Percentiles rank a stretch among this genome's conserved stretches.
These are phyloP conservation scores for Oceanites oceanicus DNA, from an alignment of 2,113 vertebrate genomes.

Conservation along the genomic window DNA sequence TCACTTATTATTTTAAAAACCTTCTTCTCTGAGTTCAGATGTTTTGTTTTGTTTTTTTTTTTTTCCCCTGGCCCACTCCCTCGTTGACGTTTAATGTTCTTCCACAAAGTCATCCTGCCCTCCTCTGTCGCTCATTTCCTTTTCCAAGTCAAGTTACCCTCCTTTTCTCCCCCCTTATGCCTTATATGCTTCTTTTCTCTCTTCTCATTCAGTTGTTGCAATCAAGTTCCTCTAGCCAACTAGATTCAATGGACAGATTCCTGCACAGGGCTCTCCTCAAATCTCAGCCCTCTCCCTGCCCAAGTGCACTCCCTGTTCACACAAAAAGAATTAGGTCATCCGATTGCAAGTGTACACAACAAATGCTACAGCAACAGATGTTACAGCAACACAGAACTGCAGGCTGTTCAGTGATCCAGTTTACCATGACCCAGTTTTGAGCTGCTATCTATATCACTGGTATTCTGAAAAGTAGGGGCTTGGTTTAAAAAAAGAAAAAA, in stretches of 20 bases:
- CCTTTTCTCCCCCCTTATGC: background rate
- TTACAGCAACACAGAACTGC: background rate
- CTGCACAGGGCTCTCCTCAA: background rate
- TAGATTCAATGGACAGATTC: background rate
- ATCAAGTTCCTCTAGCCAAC: background rate
- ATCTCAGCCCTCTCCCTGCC: background rate
- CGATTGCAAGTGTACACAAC: background rate
- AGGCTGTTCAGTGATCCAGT: background rate
- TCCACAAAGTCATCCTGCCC: background rate
- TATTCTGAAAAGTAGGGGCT: background rate
- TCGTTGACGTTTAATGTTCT: background rate
- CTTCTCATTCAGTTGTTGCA: background rate
- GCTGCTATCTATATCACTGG: background rate
- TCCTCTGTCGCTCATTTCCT: background rate
- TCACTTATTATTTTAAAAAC: background rate
- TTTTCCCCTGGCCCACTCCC: background rate
- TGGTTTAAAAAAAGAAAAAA: background rate
- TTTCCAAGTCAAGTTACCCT: background rate
- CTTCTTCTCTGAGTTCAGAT: background rate
- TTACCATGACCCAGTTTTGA: background rate
- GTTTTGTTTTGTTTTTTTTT: background rate
- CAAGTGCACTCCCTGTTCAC: background rate
- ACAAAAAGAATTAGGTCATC: constrained; percentile 24
- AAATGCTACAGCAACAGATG: constrained; percentile 35
- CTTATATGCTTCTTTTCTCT: background rate